Percentiles rank a stretch among this genome's conserved stretches.
phyloP scores from a whole-genome alignment of 2,888 invertebrate genomes.

The Drosophila robusta region DNA sequence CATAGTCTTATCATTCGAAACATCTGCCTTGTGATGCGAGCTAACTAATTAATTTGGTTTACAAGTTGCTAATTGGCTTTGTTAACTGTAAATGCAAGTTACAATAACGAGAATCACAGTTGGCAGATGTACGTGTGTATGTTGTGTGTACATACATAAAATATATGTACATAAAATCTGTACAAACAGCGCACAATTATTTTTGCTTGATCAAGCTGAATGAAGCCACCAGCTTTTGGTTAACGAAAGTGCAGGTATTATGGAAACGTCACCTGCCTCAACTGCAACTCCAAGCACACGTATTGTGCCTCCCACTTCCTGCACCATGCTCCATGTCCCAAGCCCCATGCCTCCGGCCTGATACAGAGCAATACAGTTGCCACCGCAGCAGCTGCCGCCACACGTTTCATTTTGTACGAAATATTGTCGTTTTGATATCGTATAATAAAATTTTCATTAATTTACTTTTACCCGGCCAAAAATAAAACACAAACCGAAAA shows the following conservation, averaged over 20 bases:
- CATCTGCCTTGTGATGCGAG: background rate
- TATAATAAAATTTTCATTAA: conserved; percentile 65
- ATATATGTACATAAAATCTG: background rate
- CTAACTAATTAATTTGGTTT: background rate
- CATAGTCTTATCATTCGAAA: background rate
- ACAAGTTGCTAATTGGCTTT: background rate
- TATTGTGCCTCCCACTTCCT: background rate
- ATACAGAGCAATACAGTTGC: conserved; percentile 19
- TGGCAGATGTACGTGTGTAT: background rate
- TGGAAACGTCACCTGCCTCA: conserved; percentile 14
- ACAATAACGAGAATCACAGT: conserved; percentile 7
- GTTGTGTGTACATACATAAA: background rate
- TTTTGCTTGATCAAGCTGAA: conserved; percentile 46
- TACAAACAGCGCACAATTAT: conserved; percentile 12
- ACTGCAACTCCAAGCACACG: background rate
- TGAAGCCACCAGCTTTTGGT: conserved; percentile 31
- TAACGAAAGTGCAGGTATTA: conserved; percentile 28
- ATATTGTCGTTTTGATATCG: conserved; percentile 9
- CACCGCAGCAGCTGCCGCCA: conserved; percentile 33
- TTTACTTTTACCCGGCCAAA: conserved; percentile 41
- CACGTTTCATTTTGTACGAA: conserved; percentile 47
- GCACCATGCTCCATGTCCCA: no score
- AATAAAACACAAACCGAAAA: conserved; percentile 23
- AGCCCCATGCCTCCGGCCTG: background rate
- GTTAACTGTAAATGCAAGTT: background rate